phyloP scores from a whole-genome alignment of 2,113 vertebrate species.

The Mus spicilegus region DNA sequence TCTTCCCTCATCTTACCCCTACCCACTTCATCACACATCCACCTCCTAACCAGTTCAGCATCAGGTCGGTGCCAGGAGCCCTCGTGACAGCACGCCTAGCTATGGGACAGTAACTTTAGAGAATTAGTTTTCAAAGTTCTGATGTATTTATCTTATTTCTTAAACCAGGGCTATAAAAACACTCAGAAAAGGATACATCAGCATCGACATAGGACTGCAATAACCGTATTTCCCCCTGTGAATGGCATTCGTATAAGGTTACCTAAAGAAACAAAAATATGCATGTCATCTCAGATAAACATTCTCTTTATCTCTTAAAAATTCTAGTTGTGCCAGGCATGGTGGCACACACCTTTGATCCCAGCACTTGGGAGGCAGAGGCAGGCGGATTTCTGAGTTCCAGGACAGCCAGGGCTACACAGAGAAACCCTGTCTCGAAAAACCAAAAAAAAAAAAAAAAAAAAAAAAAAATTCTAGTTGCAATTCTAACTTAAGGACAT shows the following conservation, averaged over 20 bases:
- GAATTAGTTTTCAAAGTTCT: slow-evolving; percentile 53
- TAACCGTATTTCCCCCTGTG: slow-evolving; percentile 96
- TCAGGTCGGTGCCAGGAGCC: neutral
- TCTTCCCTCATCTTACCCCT: neutral
- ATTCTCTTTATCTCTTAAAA: slow-evolving; percentile 15
- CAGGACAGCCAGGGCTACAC: too few species aligned
- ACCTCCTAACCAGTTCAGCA: neutral
- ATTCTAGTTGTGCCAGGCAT: neutral
- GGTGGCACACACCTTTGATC: too few species aligned
- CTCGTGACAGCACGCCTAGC: neutral
- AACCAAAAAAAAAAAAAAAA: neutral
- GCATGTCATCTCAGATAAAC: slow-evolving; percentile 48
- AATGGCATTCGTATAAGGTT: slow-evolving; percentile 98
- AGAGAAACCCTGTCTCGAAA: too few species aligned
- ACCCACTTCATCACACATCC: neutral
- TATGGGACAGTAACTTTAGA: slow-evolving; percentile 28
- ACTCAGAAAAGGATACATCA: slow-evolving; percentile 94
- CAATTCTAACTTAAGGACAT: neutral
- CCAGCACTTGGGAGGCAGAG: too few species aligned
- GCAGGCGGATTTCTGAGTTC: too few species aligned
- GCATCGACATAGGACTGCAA: slow-evolving; percentile 98
- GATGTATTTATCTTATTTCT: slow-evolving; percentile 24
- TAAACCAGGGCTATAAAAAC: slow-evolving; percentile 37
- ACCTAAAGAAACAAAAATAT: slow-evolving; percentile 88
- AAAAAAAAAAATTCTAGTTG: neutral